Evolutionary conservation across 1,140 invertebrate species (phyloP).

Genomic region (Nomia melanderi): DNA sequence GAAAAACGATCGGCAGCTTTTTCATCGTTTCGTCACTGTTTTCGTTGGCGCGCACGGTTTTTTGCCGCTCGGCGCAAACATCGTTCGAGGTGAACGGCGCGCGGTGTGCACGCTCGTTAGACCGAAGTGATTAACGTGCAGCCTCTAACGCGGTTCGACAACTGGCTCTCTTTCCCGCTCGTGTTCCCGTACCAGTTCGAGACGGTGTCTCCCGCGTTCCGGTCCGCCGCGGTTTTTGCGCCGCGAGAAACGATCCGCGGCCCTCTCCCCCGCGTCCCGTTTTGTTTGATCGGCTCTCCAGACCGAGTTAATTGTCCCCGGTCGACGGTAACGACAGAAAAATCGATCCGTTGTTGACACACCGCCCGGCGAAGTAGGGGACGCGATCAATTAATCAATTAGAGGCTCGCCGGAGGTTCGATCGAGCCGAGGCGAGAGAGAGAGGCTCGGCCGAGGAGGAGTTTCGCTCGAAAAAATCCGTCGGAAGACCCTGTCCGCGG

Average conservation of each 20-base stretch:
- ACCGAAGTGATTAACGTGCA: slow-evolving; percentile 67
- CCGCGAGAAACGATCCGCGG: neutral
- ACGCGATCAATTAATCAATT: neutral
- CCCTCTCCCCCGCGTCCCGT: neutral
- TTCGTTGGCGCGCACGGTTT: neutral
- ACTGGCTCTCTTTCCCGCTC: slow-evolving; percentile 40
- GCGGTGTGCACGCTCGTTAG: slow-evolving; percentile 58
- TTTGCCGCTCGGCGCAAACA: slow-evolving; percentile 26
- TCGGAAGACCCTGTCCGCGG: neutral
- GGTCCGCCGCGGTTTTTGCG: neutral
- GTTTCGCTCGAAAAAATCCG: neutral
- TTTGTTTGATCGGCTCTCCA: slow-evolving; percentile 25
- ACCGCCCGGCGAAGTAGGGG: no score
- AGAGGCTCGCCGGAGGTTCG: neutral
- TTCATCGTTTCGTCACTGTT: neutral
- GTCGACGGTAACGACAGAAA: neutral
- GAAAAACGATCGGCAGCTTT: no score
- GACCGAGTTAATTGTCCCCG: neutral
- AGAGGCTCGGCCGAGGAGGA: no score
- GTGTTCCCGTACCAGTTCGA: slow-evolving; percentile 50
- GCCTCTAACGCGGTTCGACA: slow-evolving; percentile 65
- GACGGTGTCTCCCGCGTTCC: slow-evolving; percentile 15
- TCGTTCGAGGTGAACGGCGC: slow-evolving; percentile 17
- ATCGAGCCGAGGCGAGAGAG: no score
- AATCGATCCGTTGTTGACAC: slow-evolving; percentile 10